Conservation (phyloP, 2,888 invertebrate species). For the Agonum fuliginosum region DNA sequence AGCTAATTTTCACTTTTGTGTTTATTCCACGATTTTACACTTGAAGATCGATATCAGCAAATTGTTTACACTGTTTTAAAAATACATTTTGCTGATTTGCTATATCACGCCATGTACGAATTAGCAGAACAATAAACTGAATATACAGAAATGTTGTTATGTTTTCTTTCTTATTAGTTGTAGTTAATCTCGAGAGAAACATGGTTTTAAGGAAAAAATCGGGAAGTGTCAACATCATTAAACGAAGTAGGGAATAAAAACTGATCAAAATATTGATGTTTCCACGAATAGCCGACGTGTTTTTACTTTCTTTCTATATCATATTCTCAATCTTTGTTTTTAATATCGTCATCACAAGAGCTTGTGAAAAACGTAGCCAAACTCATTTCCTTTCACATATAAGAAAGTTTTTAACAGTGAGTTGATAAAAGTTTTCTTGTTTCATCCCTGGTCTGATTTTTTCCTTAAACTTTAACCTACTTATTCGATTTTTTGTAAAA, state of each 20-base stretch:
- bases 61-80: background rate
- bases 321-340: conserved; percentile 40
- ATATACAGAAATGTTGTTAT: background rate
- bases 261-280: conserved; percentile 35
- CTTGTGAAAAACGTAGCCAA: conserved; percentile 35
- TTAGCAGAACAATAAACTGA: too few species aligned
- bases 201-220: conserved; percentile 5
- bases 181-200: background rate
- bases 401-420: conserved; percentile 49
- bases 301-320: conserved; percentile 27
- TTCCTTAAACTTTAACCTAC: conserved; percentile 41
- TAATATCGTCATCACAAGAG: conserved; percentile 43
- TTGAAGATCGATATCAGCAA: background rate
- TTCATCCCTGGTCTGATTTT: conserved; percentile 27
- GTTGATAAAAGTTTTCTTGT: conserved; percentile 56
- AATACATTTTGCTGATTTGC: background rate
- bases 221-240: conserved; percentile 13
- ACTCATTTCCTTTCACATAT: conserved; percentile 54
- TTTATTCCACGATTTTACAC: background rate
- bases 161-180: conserved; percentile 13
- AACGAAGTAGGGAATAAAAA: background rate
- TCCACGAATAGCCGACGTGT: conserved; percentile 21
- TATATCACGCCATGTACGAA: too few species aligned
- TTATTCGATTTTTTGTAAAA: conserved; percentile 34
- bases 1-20: background rate